Base-by-base conservation (phyloP, 2,888 invertebrate genomes). In the Saturnia japonica region DNA sequence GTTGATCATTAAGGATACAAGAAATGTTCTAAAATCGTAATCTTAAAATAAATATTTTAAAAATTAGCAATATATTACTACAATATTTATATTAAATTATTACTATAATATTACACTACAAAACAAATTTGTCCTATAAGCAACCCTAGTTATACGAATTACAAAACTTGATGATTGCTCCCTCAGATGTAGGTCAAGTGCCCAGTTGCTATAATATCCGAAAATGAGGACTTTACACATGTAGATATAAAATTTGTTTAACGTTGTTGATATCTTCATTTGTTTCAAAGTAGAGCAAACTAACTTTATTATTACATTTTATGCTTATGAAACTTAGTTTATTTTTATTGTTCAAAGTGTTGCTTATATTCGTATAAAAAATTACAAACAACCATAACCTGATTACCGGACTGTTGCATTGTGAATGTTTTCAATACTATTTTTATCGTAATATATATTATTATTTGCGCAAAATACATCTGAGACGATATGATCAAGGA, bases 151-250 rank as follows among this genome's bases (percentile, higher is more conserved):
- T 78, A 74, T 80, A 81, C 85, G 85, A 82, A 84, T 84, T 86
- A 85, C 74, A 84, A 78, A 85, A 87, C 87, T 85, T 82, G 80
- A 78, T 80, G 82, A 75, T 76, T 82, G 80, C 72, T 80, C 77
- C 75, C 78, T 76, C 72, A 74, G 75, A 86, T 83, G 73, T 84
- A 73, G 88, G 87, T 87, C 87, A 85, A 87, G 88, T 78, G 78
- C 71, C 73, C 74, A 77, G 77, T 78, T 77, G 80, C 42, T 71
- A 71, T 86, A 85, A 83, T 81, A 82, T 80, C 82, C 83, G 81
- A 77, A 79, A 81, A 80, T 75, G 77, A 78, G 82, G 75, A 76
- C 76, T 77, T 74, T 69, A 60, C 14, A 60, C 22, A 60, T 25
- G 22, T 25, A 60, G 14, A 60, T 28, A 60, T 60, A 1, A 60